Conservation (phyloP, 1,140 invertebrate genomes). For the Zophobas atratus region DNA sequence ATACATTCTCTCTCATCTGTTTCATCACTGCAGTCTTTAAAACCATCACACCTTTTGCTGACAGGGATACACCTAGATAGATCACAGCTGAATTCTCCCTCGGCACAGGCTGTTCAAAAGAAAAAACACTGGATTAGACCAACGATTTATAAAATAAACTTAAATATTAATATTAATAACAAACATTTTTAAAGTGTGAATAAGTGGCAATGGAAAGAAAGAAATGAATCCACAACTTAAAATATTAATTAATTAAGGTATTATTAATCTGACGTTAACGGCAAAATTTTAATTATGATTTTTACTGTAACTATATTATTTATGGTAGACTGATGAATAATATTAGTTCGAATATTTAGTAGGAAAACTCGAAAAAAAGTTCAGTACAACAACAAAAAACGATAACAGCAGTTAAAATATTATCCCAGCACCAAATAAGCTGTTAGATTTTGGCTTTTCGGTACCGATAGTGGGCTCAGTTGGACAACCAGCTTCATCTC, state of each 20-base stretch:
- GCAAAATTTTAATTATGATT: not conserved
- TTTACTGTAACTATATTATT: too few relatives aligned
- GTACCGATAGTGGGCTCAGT: conserved; percentile 25
- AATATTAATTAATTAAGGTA: too few relatives aligned
- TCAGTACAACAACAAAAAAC: not conserved
- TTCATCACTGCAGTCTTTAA: conserved; percentile 77
- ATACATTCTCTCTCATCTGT: conserved; percentile 81
- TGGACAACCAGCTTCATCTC: conserved; percentile 72
- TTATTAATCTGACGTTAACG: not conserved
- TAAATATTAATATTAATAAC: not conserved
- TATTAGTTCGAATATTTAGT: too few relatives aligned
- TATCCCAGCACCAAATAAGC: conserved; percentile 38
- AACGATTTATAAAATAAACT: not conserved
- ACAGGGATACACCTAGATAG: conserved; percentile 73
- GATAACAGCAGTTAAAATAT: conserved; percentile 10
- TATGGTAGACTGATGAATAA: too few relatives aligned
- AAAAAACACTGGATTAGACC: not conserved
- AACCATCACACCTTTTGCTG: conserved; percentile 76
- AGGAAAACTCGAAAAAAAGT: too few relatives aligned
- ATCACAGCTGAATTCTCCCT: conserved; percentile 74
- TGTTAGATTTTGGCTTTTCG: conserved; percentile 10
- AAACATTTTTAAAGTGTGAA: too few relatives aligned
- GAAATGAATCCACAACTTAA: too few relatives aligned
- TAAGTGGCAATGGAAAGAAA: too few relatives aligned
- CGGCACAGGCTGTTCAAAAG: conserved; percentile 69